Percentiles rank a stretch among this genome's conserved stretches.
Conservation (phyloP, 2,888 invertebrate species). For the Cheilosia variabilis region DNA sequence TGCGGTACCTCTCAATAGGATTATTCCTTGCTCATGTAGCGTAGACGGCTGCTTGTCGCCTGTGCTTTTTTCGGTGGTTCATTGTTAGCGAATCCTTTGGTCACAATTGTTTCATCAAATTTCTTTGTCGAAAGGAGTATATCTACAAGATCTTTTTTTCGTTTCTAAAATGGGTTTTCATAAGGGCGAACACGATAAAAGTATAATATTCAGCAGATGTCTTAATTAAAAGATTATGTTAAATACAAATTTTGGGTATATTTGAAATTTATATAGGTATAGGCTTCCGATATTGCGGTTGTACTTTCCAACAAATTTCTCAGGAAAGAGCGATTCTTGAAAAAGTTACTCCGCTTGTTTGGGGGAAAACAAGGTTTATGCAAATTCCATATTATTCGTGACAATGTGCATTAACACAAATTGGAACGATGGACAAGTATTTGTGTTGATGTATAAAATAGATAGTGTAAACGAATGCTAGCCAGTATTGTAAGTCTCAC, state of each 20-base stretch:
- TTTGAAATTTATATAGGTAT: neutral
- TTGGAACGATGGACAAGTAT: no score
- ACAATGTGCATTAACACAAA: no score
- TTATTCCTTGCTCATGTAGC: conserved; percentile 21
- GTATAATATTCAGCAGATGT: conserved; percentile 18
- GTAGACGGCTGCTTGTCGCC: conserved; percentile 25
- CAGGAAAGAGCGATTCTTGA: neutral
- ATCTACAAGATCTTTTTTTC: neutral
- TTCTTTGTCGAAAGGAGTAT: conserved; percentile 3
- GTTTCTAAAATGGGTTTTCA: neutral
- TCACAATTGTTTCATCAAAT: conserved; percentile 44
- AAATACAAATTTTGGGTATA: conserved; percentile 2
- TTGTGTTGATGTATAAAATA: no score
- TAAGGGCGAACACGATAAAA: neutral
- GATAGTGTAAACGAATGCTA: no score
- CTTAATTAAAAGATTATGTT: conserved; percentile 38
- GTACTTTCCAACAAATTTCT: neutral
- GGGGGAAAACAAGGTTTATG: conserved; percentile 5
- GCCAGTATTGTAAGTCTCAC: no score
- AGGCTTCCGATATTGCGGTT: neutral
- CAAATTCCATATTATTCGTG: neutral
- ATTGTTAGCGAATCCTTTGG: conserved; percentile 27
- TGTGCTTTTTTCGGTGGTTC: conserved; percentile 21
- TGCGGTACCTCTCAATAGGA: conserved; percentile 35
- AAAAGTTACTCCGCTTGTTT: neutral